Base-by-base conservation (phyloP, 2,888 invertebrate genomes). In the Terebella lapidaria region DNA sequence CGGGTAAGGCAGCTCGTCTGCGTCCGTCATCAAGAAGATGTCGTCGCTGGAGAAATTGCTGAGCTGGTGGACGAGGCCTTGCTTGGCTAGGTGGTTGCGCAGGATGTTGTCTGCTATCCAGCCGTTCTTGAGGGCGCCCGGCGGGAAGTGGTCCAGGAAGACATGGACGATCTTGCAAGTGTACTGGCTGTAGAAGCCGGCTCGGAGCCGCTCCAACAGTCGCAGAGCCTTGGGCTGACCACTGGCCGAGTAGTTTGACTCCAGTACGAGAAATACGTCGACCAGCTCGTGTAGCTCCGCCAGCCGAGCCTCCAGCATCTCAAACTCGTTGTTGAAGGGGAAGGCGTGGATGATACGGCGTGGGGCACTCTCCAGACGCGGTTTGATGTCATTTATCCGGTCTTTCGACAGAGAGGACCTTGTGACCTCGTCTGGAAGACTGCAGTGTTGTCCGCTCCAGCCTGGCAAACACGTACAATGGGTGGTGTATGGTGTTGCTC, bases 211-310 rank as follows among this genome's bases (percentile, higher is more conserved):
- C 57, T 82, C 80, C 59, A 79, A 78, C 60, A 86, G 82, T 67
- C 80, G 71, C 54, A 75, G 59, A 1, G 67, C 68, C 60, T 78
- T 79, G 3, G 65, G 61, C 52, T 70, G 67, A 10, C 78, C 78
- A 54, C 67, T 70, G 30, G 74, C 73, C 0, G 77, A 75, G 58
- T 67, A 73, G 60, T 77, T 76, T 3, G 78, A 75, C 61, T 80
- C 78, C 1, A 72, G 66, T 20, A 88, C 78, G 60, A 88, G 81
- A 78, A 87, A 88, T 62, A 86, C 83, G 75, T 88, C 88, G 2
- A 88, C 85, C 57, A 85, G 84, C 55, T 83, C 80, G 56, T 83
- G 78, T 20, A 88, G 79, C 72, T 87, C 86, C 68, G 84, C 84
- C 57, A 88, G 78, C 72, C 86, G 83, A 54, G 87, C 84, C 56